Conservation (phyloP, 1,140 invertebrate species). For the Drosophila biarmipes region DNA sequence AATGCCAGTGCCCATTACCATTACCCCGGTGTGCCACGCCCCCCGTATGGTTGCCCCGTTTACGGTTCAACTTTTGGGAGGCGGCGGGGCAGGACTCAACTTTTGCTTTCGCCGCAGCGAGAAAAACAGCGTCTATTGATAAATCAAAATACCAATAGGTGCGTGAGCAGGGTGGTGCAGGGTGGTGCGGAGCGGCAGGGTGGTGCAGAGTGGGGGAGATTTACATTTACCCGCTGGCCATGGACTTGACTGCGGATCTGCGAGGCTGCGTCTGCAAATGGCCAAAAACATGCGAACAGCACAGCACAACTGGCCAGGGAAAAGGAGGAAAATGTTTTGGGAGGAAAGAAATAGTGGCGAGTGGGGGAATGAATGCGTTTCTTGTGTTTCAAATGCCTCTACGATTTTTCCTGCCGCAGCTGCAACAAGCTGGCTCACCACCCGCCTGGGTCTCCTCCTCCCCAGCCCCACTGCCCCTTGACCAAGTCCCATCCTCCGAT, state of each 20-base stretch:
- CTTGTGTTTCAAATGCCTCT: slow-evolving; percentile 66
- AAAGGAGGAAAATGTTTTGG: slow-evolving; percentile 12
- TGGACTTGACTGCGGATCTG: slow-evolving; percentile 47
- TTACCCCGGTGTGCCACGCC: slow-evolving; percentile 14
- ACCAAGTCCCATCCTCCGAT: slow-evolving; percentile 12
- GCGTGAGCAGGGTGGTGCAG: slow-evolving; percentile 45
- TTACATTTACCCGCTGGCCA: slow-evolving; percentile 73
- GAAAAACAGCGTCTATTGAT: slow-evolving; percentile 63
- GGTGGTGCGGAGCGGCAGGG: slow-evolving; percentile 4
- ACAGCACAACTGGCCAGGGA: slow-evolving; percentile 25
- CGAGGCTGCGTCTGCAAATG: slow-evolving; percentile 55
- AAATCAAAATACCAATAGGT: slow-evolving; percentile 82
- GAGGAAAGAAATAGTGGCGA: slow-evolving; percentile 1
- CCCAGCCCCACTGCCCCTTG: too few species aligned
- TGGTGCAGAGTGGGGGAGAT: slow-evolving; percentile 37
- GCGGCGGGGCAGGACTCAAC: slow-evolving; percentile 28
- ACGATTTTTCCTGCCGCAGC: slow-evolving; percentile 28
- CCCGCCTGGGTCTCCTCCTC: slow-evolving; percentile 14
- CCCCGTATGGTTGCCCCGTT: slow-evolving; percentile 31
- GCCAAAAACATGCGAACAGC: slow-evolving; percentile 78
- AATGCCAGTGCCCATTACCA: slow-evolving; percentile 17
- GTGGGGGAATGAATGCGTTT: slow-evolving; percentile 72
- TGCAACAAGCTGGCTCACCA: slow-evolving; percentile 22
- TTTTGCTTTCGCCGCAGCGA: slow-evolving; percentile 74
- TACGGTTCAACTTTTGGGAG: slow-evolving; percentile 52